Evolutionary conservation across 2,888 invertebrate genomes (phyloP), one percentile per base, ranked within the genome.

Genomic region (Erannis defoliaria): DNA sequence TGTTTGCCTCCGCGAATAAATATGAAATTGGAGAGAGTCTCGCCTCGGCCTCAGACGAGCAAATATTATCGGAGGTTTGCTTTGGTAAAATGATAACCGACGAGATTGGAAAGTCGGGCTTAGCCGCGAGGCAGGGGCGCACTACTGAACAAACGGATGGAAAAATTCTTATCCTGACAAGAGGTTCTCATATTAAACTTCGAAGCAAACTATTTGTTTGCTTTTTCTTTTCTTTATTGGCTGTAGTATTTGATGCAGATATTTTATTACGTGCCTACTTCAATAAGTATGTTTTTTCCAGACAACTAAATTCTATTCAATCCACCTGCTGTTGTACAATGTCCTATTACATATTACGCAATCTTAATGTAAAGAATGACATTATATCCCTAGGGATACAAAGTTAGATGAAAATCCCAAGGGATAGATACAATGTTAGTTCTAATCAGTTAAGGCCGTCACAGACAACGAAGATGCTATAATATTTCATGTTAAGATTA

Each of bases 41-140:
- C 85, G 86, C 81, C 85, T 85, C 83, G 72, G 84, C 82, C 84
- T 85, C 82, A 83, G 80, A 75, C 85, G 87, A 85, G 86, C 86
- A 93, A 93, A 93, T 91, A 92, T 92, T 89, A 90, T 90, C 78
- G 81, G 78, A 89, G 84, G 82, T 89, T 90, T 88, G 84, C 92
- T 90, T 90, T 89, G 90, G 93, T 93, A 92, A 93, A 92, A 93
- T 93, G 93, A 93, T 93, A 93, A 93, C 93, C 84, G 80, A 76
- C 84, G 83, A 90, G 88, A 92, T 91, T 91, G 92, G 88, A 92
- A 90, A 90, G 83, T 86, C 81, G 86, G 89, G 85, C 86, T 89
- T 87, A 84, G 84, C 86, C 85, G 77, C 80, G 78, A 79, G 87
- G 81, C 77, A 76, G 79, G 82, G 80, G 80, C 74, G 74, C 76